A percentile compares a stretch with the other conserved stretches of the same genome.
Evolutionary conservation across 2,888 invertebrate species (phyloP).

Genomic region (Leptopilina myrica): DNA sequence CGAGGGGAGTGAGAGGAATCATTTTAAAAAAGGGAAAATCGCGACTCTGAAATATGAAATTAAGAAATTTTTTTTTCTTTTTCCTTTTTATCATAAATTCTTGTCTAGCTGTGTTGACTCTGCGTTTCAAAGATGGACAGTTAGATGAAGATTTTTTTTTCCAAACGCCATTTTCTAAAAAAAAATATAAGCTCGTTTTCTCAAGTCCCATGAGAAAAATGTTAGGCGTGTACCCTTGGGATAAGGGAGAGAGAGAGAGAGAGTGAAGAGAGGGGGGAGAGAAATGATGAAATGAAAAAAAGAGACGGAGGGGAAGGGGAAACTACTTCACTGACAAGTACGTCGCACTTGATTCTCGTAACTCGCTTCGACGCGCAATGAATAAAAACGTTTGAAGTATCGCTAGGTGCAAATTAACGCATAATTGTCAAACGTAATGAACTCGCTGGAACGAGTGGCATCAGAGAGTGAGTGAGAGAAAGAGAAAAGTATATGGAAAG

Average conservation of each 20-base stretch:
- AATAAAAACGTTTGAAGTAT: constrained; percentile 77
- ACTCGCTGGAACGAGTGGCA: constrained; percentile 57
- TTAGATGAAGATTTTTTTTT: constrained; percentile 49
- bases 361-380: constrained; percentile 73
- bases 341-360: constrained; percentile 58
- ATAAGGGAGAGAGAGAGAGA: too few relatives aligned
- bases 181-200: constrained; percentile 17
- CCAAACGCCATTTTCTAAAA: constrained; percentile 36
- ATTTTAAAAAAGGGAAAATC: constrained; percentile 66
- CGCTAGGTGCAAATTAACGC: constrained; percentile 76
- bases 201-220: constrained; percentile 32
- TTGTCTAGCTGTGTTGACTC: constrained; percentile 28
- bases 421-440: constrained; percentile 77
- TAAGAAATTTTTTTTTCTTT: constrained; percentile 47
- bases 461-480: constrained; percentile 52
- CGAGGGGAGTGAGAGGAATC: constrained; percentile 51
- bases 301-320: background rate
- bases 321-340: constrained; percentile 4
- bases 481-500: too few relatives aligned
- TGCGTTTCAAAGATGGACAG: constrained; percentile 51
- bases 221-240: too few relatives aligned
- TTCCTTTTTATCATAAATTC: background rate
- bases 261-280: too few relatives aligned
- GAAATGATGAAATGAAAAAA: constrained; percentile 11
- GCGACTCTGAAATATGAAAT: constrained; percentile 51